phyloP scores from a whole-genome alignment of 2,888 invertebrate species.

The Himalopsyche japonica region DNA sequence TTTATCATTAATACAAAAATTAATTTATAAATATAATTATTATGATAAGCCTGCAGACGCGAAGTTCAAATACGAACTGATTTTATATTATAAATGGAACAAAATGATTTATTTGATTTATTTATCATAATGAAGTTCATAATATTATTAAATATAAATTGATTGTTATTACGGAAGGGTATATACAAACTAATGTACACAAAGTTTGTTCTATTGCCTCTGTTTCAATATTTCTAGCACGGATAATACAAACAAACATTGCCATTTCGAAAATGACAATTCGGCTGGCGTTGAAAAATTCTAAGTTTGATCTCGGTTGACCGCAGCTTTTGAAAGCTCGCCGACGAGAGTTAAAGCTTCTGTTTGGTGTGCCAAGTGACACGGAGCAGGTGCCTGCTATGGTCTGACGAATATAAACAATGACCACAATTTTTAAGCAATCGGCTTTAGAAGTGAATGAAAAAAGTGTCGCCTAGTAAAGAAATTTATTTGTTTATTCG shows the following conservation, averaged over 20 bases:
- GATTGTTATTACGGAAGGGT: no score
- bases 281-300: neutral
- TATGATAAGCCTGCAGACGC: no score
- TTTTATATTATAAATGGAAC: no score
- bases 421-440: neutral
- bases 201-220: neutral
- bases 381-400: neutral
- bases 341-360: neutral
- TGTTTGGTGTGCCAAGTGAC: neutral
- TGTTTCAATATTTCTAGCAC: neutral
- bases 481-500: no score
- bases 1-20: no score
- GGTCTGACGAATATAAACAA: neutral
- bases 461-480: no score
- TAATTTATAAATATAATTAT: no score
- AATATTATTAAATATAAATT: no score
- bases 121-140: no score
- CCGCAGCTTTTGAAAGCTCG: neutral
- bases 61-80: no score
- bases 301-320: neutral
- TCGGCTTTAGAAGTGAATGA: neutral
- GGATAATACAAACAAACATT: neutral
- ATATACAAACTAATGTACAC: no score
- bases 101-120: no score
- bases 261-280: neutral